phyloP scores from a whole-genome alignment of 2,113 vertebrate genomes.

The Uria aalge region DNA sequence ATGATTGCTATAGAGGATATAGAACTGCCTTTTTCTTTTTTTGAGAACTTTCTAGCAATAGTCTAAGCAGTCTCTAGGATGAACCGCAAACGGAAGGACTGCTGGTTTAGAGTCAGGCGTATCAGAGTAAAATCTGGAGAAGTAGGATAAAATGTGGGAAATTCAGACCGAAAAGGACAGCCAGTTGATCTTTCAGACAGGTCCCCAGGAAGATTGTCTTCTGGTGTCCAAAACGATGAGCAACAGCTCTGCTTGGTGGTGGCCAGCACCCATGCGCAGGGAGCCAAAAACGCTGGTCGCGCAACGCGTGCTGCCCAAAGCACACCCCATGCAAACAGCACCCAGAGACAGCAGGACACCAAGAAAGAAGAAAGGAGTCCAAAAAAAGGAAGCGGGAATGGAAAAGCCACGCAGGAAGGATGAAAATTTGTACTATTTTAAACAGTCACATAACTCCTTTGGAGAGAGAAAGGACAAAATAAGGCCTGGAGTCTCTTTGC shows the following conservation, averaged over 20 bases:
- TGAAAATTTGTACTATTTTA: not conserved
- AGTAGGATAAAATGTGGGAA: not conserved
- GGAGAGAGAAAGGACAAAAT: not conserved
- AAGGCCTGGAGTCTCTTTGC: not conserved
- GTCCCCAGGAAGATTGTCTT: not conserved
- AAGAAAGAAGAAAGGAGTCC: not conserved
- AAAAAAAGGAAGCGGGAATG: not conserved
- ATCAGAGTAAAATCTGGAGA: not conserved
- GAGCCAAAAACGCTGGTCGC: not conserved
- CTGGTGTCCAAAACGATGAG: not conserved
- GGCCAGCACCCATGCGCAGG: accelerated
- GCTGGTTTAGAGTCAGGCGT: not conserved
- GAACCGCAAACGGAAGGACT: not conserved
- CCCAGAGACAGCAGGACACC: accelerated
- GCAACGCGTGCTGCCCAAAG: not conserved
- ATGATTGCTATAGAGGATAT: accelerated
- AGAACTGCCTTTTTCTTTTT: not conserved
- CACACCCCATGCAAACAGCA: accelerated
- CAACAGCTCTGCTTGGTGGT: not conserved
- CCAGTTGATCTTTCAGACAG: not conserved
- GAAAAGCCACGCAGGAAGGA: not conserved
- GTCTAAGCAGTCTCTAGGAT: not conserved
- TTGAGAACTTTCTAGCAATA: not conserved
- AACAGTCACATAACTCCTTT: not conserved
- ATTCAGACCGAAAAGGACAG: not conserved